Conservation (phyloP, 1,140 invertebrate genomes). For the Polyergus mexicanus region DNA sequence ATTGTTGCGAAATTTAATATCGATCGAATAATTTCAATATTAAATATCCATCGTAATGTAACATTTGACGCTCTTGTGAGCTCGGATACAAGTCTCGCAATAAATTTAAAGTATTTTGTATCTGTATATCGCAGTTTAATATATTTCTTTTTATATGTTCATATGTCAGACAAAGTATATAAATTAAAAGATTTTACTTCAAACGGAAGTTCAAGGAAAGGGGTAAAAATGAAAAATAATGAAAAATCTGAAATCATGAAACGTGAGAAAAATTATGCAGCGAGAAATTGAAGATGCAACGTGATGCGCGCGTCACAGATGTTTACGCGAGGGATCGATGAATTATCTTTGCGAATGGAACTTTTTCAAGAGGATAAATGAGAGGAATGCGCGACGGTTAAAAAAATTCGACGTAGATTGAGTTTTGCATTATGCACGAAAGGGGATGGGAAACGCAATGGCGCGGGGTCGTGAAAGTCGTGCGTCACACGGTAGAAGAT, state of each 20-base stretch:
- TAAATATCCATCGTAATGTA: neutral
- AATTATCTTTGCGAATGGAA: neutral
- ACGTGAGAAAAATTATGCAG: neutral
- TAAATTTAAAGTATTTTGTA: neutral
- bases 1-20: constrained; percentile 21
- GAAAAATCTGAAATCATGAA: neutral
- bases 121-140: too few relatives aligned
- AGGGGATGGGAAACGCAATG: constrained; percentile 18
- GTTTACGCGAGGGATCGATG: too few relatives aligned
- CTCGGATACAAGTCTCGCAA: neutral
- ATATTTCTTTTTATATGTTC: too few relatives aligned
- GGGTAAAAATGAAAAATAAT: too few relatives aligned
- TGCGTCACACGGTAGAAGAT: constrained; percentile 47
- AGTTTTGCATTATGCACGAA: constrained; percentile 43
- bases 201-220: too few relatives aligned
- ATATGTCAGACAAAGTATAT: too few relatives aligned
- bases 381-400: neutral
- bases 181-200: too few relatives aligned
- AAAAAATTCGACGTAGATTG: constrained; percentile 41
- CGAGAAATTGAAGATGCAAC: neutral
- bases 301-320: neutral
- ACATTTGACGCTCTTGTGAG: neutral
- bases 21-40: neutral
- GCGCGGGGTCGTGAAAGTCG: neutral
- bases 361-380: neutral